phyloP scores from a whole-genome alignment of 1,140 invertebrate species.

The Drosophila setifemur region DNA sequence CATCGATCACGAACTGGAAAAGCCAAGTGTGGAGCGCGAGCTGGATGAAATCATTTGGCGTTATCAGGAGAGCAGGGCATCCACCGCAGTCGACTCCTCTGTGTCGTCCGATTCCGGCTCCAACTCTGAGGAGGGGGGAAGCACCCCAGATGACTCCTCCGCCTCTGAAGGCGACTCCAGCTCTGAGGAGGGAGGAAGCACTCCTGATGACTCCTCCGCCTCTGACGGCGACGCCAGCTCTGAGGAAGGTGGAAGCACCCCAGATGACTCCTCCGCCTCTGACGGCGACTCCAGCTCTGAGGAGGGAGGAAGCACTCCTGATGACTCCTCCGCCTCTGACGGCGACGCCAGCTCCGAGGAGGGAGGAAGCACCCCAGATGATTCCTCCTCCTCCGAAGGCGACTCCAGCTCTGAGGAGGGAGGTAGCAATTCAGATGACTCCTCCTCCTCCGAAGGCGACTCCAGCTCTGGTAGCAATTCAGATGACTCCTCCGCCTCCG shows the following conservation, averaged over 20 bases:
- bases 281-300: background rate
- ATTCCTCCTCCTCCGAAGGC: too few species aligned
- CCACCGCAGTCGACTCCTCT: background rate
- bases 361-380: too few species aligned
- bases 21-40: background rate
- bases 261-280: too few species aligned
- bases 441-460: background rate
- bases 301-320: too few species aligned
- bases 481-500: too few species aligned
- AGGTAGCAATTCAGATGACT: too few species aligned
- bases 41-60: conserved; percentile 11
- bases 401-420: background rate
- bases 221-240: background rate
- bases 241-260: background rate
- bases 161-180: background rate
- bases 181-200: too few species aligned
- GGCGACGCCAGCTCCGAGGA: background rate
- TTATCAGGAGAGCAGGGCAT: background rate
- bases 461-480: too few species aligned
- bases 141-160: too few species aligned
- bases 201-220: too few species aligned
- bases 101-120: background rate
- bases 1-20: background rate
- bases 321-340: background rate
- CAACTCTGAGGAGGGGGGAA: background rate